Evolutionary conservation across 2,113 vertebrate species (phyloP), one percentile per base, ranked within the genome.

Genomic region (Odocoileus hemionus): DNA sequence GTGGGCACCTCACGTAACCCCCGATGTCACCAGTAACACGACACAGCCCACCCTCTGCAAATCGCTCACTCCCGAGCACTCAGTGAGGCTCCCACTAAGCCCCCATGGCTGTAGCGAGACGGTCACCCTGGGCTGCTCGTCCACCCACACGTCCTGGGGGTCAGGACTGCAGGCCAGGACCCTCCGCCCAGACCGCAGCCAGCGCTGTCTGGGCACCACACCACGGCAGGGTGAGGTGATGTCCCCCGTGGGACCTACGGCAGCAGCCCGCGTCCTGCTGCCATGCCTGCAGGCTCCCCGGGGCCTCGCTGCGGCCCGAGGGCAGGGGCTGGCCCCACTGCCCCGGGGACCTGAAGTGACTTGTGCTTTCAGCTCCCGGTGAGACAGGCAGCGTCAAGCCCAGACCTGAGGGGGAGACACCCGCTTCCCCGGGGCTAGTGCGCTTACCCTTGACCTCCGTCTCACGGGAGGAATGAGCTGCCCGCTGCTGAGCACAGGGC

Each of bases 251-350:
- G 60, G 43, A 26, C 26, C 8, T 2, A 28, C 9, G 11, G 5
- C 7, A n/a, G 50, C 76, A 33, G 76, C 76, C 45, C 0, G 1
- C 26, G 10, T 30, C 76, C 76, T 0, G 8, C 45, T 17, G 76
- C 43, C 4, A 0, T 9, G 7, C 4, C 43, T 9, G 2, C 45
- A 50, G 45, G 45, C 15, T 50, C 45, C 45, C 45, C 0, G 8
- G 15, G 26, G 74, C 14, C 26, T 50, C 28, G 25, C 39, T 4
- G 1, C 2, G 2, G 60, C 76, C 33, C 23, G 2, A 79, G 55
- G 47, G 50, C 5, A 43, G 54, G n/a, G 43, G 12, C 15, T 36
- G 45, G 43, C 64, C 4, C 15, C 0, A 1, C 52, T 25, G 33
- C 47, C 33, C 45, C 13, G 9, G n/a, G 6, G 54, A 43, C 43